These are phyloP conservation scores for Pangasius macronema DNA, from an alignment of 2,797 vertebrate genomes.

Conservation along the genomic window DNA sequence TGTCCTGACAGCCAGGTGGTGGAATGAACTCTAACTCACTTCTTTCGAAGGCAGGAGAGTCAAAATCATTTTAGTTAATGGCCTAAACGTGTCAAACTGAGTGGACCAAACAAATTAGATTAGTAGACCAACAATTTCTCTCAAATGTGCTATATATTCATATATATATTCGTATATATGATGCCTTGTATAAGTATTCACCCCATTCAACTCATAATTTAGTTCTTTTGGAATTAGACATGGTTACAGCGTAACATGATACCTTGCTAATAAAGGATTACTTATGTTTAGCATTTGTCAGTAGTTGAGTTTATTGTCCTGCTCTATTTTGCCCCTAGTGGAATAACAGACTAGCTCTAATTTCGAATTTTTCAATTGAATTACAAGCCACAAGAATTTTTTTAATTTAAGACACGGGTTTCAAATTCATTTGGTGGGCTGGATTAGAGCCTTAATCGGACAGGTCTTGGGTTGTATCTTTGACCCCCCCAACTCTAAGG, in stretches of 20 bases:
- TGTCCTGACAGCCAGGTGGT: not conserved
- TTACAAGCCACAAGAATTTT: not conserved
- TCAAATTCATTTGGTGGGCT: not conserved
- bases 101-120: not conserved
- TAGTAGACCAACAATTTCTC: not conserved
- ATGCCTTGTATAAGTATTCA: not conserved
- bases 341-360: not conserved
- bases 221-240: not conserved
- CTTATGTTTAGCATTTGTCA: not conserved
- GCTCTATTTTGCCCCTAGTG: not conserved
- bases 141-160: not conserved
- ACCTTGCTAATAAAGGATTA: not conserved
- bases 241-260: not conserved
- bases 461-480: not conserved
- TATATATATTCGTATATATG: not conserved
- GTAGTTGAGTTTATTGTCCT: not conserved
- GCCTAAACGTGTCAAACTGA: not conserved
- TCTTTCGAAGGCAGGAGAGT: no score
- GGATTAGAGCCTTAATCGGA: not conserved
- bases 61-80: not conserved
- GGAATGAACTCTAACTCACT: not conserved
- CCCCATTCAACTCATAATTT: not conserved
- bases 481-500: not conserved
- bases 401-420: not conserved
- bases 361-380: not conserved